phyloP scores from a whole-genome alignment of 2,113 vertebrate genomes.

The Gnathonemus longibarbis region DNA sequence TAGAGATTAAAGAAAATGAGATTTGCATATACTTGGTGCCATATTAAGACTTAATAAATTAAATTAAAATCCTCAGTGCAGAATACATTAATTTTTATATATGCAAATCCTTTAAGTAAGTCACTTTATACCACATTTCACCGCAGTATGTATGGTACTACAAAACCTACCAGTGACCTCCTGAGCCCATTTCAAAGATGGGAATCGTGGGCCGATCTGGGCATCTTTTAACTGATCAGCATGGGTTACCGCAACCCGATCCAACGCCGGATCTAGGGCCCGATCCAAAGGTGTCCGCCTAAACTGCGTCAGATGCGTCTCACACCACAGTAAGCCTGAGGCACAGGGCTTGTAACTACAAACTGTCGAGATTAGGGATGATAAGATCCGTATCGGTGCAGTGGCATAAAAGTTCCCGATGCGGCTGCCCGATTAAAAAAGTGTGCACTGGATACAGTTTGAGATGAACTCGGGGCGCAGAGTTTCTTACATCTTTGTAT shows the following conservation, averaged over 20 bases:
- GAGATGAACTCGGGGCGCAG: not conserved
- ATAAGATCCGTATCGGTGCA: not conserved
- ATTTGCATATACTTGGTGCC: conserved; percentile 25
- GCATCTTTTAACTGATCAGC: not conserved
- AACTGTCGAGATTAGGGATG: not conserved
- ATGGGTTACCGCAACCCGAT: not conserved
- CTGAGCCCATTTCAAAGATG: not conserved
- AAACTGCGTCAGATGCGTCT: not conserved
- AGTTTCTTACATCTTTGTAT: not conserved
- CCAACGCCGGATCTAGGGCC: not conserved
- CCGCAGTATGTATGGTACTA: not conserved
- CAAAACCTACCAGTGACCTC: not conserved
- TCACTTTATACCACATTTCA: not conserved
- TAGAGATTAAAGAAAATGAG: conserved; percentile 23
- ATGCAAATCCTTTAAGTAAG: conserved; percentile 20
- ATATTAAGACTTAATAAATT: conserved; percentile 17
- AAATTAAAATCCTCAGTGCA: conserved; percentile 15
- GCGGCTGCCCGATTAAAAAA: not conserved
- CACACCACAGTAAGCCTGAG: not conserved
- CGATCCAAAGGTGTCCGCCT: not conserved
- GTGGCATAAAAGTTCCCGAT: not conserved
- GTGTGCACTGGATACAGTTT: not conserved
- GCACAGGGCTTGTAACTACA: not conserved
- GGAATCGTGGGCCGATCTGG: not conserved
- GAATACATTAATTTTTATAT: conserved; percentile 22